Evolutionary conservation across 1,140 invertebrate species (phyloP), one percentile per base, ranked within the genome.

Genomic region (Chlorops oryzae): DNA sequence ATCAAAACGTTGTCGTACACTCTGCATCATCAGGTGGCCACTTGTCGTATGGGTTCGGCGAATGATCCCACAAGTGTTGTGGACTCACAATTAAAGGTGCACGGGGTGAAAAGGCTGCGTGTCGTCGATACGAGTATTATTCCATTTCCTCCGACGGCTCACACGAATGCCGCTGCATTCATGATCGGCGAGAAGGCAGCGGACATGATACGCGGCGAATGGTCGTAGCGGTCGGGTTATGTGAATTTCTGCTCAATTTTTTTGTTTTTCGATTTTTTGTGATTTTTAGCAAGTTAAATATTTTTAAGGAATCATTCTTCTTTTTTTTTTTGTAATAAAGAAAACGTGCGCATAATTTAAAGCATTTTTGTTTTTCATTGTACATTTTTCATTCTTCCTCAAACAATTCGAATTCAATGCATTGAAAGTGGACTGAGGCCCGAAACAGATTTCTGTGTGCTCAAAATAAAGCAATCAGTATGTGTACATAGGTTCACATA

Each of bases 161-260:
- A 89, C 62, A 79, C 83, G 0, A 85, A 82, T 49, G 84, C 83
- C 2, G 79, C 80, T 0, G 78, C 83, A n/a, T 80, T 80, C 48
- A 92, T 93, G 89, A 84, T 93, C 40, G 90, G 81, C 0, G 90
- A 94, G 72, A 92, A 89, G 68, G 85, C 78, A 1, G 81, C 88
- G 0, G 86, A 90, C 70, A 75, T 91, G 67, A 87, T 92, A 35
- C 86, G 82, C 62, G 65, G 70, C 15, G 62, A 70, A 34, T 82
- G 80, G 80, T 18, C 6, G 13, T 5, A 41, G 39, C 10, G n/a
- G n/a, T n/a, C n/a, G 7, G 38, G 18, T 32, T 15, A 3, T 15
- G 34, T 35, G 34, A 35, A 35, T 3, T 3, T 35, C 5, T n/a
- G n/a, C n/a, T n/a, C n/a, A 35, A 17, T 15, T 4, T 35, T 9